Conservation (phyloP, 2,888 invertebrate genomes). For the Diarsia dahlii region DNA sequence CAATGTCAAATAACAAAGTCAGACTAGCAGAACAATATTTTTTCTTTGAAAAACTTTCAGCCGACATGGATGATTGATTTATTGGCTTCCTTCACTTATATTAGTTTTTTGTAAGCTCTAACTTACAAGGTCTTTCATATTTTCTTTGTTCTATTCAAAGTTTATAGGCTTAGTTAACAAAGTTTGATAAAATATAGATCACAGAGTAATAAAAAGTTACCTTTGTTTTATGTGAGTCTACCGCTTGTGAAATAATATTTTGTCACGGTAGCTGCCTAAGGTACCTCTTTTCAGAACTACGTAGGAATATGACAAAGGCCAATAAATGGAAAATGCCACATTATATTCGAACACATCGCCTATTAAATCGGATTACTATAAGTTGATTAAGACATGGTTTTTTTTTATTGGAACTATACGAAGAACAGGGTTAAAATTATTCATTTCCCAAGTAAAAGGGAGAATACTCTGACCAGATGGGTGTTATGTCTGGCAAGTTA, state of each 20-base stretch:
- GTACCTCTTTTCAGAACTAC: neutral
- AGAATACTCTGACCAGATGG: no score
- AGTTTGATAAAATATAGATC: slow-evolving; percentile 35
- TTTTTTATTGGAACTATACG: no score
- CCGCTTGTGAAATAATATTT: neutral
- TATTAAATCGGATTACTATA: no score
- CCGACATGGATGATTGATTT: slow-evolving; percentile 53
- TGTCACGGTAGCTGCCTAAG: neutral
- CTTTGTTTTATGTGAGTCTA: slow-evolving; percentile 12
- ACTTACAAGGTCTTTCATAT: slow-evolving; percentile 38
- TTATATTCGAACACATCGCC: neutral
- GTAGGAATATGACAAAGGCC: neutral
- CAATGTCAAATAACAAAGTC: slow-evolving; percentile 35
- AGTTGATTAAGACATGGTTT: no score
- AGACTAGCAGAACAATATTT: slow-evolving; percentile 5
- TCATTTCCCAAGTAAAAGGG: no score
- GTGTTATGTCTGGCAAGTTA: no score
- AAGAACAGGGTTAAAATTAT: no score
- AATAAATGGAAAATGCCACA: neutral
- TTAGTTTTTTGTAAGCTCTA: slow-evolving; percentile 43
- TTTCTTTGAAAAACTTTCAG: slow-evolving; percentile 38
- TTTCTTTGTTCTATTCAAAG: slow-evolving; percentile 44
- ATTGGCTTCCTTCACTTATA: slow-evolving; percentile 24
- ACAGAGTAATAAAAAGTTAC: slow-evolving; percentile 29
- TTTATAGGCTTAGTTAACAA: slow-evolving; percentile 29